phyloP scores from a whole-genome alignment of 2,113 vertebrate species.

The Mohoua ochrocephala region DNA sequence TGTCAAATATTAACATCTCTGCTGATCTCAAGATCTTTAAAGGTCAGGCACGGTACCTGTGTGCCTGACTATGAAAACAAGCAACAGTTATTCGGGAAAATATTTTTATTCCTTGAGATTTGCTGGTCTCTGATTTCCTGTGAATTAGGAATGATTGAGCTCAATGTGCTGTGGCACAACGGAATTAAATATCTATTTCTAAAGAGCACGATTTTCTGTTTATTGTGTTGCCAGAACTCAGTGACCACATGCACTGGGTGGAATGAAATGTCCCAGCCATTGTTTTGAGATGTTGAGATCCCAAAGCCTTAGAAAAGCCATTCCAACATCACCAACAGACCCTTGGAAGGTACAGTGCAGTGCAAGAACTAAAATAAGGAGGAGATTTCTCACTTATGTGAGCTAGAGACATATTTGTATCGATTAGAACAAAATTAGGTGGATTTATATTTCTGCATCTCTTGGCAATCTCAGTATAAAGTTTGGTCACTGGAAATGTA shows the following conservation, averaged over 20 bases:
- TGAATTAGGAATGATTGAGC: neutral
- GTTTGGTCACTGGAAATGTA: neutral
- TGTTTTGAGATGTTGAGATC: neutral
- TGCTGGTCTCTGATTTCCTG: neutral
- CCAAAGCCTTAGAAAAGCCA: neutral
- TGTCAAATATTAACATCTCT: neutral
- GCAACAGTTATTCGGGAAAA: neutral
- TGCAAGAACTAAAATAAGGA: neutral
- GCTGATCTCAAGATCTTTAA: neutral
- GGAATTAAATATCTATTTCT: neutral
- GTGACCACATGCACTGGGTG: neutral
- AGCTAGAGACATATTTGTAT: neutral
- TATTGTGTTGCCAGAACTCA: neutral
- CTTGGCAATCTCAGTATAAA: neutral
- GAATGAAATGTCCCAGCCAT: neutral
- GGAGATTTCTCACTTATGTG: neutral
- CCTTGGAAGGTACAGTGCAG: neutral
- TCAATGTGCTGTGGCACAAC: neutral
- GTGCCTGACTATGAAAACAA: neutral
- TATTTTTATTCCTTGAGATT: neutral
- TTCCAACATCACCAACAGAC: neutral
- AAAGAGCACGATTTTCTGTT: neutral
- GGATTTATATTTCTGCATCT: neutral
- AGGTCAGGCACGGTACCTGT: rapidly evolving
- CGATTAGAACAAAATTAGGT: rapidly evolving